Conservation (phyloP, 2,888 invertebrate genomes). For the Ametastegia equiseti region DNA sequence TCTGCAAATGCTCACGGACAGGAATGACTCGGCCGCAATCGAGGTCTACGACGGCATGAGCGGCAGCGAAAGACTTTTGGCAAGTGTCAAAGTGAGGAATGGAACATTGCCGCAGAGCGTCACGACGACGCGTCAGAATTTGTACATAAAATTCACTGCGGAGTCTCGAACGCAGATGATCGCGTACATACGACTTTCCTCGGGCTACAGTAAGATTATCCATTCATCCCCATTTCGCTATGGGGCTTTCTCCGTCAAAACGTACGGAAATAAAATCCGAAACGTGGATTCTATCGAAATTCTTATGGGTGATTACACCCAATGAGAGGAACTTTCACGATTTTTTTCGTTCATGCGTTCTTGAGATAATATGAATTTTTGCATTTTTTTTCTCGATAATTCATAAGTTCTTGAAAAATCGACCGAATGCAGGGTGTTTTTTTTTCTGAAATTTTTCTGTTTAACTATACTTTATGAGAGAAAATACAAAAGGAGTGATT, state of each 20-base stretch:
- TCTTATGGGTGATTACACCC: too few relatives aligned
- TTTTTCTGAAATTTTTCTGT: too few relatives aligned
- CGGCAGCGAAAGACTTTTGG: slow-evolving; percentile 83
- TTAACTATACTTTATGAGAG: too few relatives aligned
- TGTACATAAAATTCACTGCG: slow-evolving; percentile 89
- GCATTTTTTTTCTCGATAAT: too few relatives aligned
- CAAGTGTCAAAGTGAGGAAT: slow-evolving; percentile 87
- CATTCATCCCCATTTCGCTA: background rate
- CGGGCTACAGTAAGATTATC: slow-evolving; percentile 82
- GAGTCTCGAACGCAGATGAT: slow-evolving; percentile 85
- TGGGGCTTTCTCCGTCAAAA: background rate
- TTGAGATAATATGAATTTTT: too few relatives aligned
- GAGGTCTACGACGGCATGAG: slow-evolving; percentile 89
- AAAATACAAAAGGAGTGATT: too few relatives aligned
- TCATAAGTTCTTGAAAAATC: too few relatives aligned
- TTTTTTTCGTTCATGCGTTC: too few relatives aligned
- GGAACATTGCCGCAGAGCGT: slow-evolving; percentile 93
- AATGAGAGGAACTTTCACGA: too few relatives aligned
- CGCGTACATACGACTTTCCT: slow-evolving; percentile 88
- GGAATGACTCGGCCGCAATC: slow-evolving; percentile 85
- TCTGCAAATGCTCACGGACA: slow-evolving; percentile 87
- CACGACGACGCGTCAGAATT: slow-evolving; percentile 87
- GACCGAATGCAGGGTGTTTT: too few relatives aligned
- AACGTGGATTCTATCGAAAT: too few relatives aligned
- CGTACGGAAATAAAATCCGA: background rate